phyloP scores from a whole-genome alignment of 2,797 vertebrate species.

The Diplodus puntazzo region DNA sequence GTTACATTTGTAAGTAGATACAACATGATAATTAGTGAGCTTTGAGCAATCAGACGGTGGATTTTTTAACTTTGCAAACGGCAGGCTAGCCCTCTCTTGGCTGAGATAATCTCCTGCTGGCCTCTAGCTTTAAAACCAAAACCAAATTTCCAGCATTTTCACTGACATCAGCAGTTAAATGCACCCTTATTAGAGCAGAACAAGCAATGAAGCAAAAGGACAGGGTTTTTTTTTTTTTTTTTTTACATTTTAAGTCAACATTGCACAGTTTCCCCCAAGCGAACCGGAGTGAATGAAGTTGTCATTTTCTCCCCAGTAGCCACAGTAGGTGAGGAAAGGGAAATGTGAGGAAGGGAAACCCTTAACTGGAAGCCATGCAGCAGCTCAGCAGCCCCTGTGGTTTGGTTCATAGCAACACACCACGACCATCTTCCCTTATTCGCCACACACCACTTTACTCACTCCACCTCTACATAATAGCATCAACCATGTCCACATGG shows the following conservation, averaged over 20 bases:
- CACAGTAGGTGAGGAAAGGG: constrained; percentile 38
- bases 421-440: constrained; percentile 37
- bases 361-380: constrained; percentile 28
- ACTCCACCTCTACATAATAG: constrained; percentile 18
- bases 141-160: background rate
- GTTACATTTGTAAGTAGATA: background rate
- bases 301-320: constrained; percentile 27
- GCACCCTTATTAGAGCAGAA: background rate
- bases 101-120: background rate
- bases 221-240: background rate
- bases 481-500: constrained; percentile 19
- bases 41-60: background rate
- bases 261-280: background rate
- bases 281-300: background rate
- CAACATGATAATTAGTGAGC: background rate
- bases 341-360: constrained; percentile 60
- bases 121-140: background rate
- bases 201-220: background rate
- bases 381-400: constrained; percentile 23
- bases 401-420: constrained; percentile 23
- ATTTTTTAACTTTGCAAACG: background rate
- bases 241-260: background rate
- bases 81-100: too few relatives aligned
- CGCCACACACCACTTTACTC: constrained; percentile 20
- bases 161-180: background rate